Conservation (phyloP, 2,888 invertebrate species). For the Alloscopus bannaensis region DNA sequence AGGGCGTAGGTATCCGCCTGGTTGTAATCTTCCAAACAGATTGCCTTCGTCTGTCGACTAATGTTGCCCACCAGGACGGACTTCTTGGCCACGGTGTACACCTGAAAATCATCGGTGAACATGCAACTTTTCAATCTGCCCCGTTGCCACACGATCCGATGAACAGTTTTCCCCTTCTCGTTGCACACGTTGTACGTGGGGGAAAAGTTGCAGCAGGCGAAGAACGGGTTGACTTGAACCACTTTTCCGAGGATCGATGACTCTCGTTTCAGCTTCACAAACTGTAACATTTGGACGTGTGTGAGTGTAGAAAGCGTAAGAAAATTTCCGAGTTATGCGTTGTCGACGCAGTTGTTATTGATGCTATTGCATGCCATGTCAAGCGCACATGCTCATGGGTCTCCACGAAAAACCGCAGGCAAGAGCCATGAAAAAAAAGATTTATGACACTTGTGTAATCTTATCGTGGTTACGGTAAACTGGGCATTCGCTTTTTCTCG, state of each 20-base stretch:
- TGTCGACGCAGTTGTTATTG: too few species aligned
- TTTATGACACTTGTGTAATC: conserved; percentile 30
- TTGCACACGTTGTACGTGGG: conserved; percentile 48
- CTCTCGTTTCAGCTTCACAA: conserved; percentile 53
- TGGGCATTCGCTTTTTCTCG: too few species aligned
- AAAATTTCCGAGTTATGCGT: too few species aligned
- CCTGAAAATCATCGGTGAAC: conserved; percentile 54
- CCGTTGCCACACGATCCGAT: conserved; percentile 44
- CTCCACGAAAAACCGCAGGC: neutral
- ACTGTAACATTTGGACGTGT: conserved; percentile 27
- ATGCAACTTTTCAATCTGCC: conserved; percentile 46
- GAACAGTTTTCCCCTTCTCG: conserved; percentile 45
- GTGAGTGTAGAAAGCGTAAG: too few species aligned
- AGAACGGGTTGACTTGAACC: conserved; percentile 47
- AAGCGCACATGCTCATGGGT: neutral
- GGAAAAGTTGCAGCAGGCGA: conserved; percentile 49
- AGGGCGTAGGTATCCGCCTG: conserved; percentile 60
- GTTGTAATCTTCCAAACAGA: conserved; percentile 56
- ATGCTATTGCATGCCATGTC: conserved; percentile 5
- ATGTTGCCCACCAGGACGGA: conserved; percentile 47
- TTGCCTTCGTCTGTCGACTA: conserved; percentile 49
- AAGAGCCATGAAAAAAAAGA: conserved; percentile 19
- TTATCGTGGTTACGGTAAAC: neutral
- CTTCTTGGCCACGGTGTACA: conserved; percentile 34
- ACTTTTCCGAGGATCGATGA: conserved; percentile 55